Evolutionary conservation across 1,140 invertebrate genomes (phyloP).

Genomic region (Bacillus rossius): DNA sequence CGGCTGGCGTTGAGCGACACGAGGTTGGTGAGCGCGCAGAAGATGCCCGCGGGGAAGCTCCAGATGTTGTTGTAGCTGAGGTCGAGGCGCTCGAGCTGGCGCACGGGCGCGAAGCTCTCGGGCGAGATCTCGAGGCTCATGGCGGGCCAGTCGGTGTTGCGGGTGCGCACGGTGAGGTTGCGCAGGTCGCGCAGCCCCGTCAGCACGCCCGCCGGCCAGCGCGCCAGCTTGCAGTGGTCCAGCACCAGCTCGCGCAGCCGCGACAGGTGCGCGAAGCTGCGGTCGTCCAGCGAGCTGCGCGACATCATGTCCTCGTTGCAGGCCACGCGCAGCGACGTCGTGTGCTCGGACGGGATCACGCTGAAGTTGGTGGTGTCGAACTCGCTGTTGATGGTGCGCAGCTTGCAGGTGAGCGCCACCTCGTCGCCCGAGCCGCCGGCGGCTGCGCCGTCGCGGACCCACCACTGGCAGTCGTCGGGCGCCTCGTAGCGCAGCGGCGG

Average conservation of each 20-base stretch:
- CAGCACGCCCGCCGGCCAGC: constrained; percentile 68
- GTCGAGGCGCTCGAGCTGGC: constrained; percentile 74
- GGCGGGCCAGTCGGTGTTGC: constrained; percentile 69
- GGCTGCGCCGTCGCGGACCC: constrained; percentile 45
- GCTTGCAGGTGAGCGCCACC: constrained; percentile 70
- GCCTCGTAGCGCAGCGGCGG: constrained; percentile 61
- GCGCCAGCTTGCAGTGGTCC: constrained; percentile 77
- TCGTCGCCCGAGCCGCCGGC: constrained; percentile 46
- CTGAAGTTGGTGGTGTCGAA: constrained; percentile 84
- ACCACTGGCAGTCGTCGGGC: constrained; percentile 76
- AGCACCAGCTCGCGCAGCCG: constrained; percentile 71
- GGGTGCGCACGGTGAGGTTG: constrained; percentile 74
- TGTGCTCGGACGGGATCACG: constrained; percentile 76
- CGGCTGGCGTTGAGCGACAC: constrained; percentile 72
- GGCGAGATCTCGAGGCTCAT: constrained; percentile 71
- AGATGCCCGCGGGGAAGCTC: constrained; percentile 77
- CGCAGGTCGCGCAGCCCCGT: constrained; percentile 66
- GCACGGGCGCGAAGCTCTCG: constrained; percentile 62
- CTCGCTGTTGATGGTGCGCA: constrained; percentile 73
- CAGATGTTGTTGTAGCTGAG: constrained; percentile 84
- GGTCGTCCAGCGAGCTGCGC: constrained; percentile 63
- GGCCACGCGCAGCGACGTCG: constrained; percentile 67
- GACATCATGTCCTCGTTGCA: constrained; percentile 71
- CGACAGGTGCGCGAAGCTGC: constrained; percentile 71
- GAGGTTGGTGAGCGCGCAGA: constrained; percentile 74